Conservation (phyloP, 1,140 invertebrate genomes). For the Aradophagus sp. region DNA sequence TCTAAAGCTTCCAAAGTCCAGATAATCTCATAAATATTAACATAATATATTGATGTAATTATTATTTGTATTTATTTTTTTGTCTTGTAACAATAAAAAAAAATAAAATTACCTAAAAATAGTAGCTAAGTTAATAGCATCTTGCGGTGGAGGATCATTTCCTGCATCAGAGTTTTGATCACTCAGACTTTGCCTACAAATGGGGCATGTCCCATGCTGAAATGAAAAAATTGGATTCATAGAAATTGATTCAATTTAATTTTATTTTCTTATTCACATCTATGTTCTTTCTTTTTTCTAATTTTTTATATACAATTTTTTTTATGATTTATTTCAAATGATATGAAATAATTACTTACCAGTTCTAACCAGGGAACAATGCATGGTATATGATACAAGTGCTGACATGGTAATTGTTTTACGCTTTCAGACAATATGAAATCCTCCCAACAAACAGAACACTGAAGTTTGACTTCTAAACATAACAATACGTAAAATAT, state of each 20-base stretch:
- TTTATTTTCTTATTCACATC: too few species aligned
- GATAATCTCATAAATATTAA: too few species aligned
- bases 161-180: conserved; percentile 73
- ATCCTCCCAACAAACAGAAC: conserved; percentile 98
- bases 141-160: conserved; percentile 61
- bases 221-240: too few species aligned
- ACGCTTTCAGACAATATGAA: conserved; percentile 89
- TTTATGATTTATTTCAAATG: too few species aligned
- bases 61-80: too few species aligned
- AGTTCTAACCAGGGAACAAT: conserved; percentile 96
- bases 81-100: too few species aligned
- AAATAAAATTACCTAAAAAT: conserved; percentile 69
- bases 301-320: too few species aligned
- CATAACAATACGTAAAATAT: too few species aligned
- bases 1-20: too few species aligned
- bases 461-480: conserved; percentile 87
- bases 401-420: conserved; percentile 90
- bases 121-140: conserved; percentile 73
- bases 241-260: conserved; percentile 2
- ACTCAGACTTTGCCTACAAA: conserved; percentile 88
- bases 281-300: too few species aligned
- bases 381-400: conserved; percentile 94
- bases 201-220: conserved; percentile 94
- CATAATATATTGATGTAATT: too few species aligned
- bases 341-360: too few species aligned